Percentiles rank a stretch among this genome's conserved stretches.
phyloP scores from a whole-genome alignment of 1,140 invertebrate genomes.

The Acromyrmex heyeri region DNA sequence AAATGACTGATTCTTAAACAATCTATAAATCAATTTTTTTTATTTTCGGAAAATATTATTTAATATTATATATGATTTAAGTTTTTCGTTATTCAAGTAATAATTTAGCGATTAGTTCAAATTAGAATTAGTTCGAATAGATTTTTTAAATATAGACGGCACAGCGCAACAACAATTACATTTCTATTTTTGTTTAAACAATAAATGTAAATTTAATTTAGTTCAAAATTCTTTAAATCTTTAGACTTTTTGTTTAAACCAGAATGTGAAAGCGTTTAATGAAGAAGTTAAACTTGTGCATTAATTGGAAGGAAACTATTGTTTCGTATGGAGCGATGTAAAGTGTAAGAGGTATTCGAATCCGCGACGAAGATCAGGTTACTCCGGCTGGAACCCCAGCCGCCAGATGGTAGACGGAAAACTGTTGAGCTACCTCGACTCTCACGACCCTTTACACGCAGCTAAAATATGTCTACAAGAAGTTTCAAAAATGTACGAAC shows the following conservation, averaged over 20 bases:
- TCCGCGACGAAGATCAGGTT: constrained; percentile 82
- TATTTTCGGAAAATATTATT: neutral
- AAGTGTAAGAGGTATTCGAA: constrained; percentile 77
- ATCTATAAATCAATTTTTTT: neutral
- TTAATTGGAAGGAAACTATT: constrained; percentile 28
- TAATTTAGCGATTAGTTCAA: neutral
- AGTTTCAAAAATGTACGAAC: constrained; percentile 27
- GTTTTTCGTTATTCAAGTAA: neutral
- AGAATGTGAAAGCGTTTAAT: neutral
- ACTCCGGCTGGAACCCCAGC: constrained; percentile 74
- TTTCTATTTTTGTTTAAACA: neutral
- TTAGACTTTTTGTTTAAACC: neutral
- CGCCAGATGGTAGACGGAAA: constrained; percentile 84
- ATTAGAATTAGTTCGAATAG: neutral
- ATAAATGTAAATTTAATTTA: neutral
- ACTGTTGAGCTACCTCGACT: constrained; percentile 72
- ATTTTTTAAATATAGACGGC: neutral
- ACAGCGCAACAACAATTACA: neutral
- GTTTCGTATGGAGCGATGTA: constrained; percentile 55
- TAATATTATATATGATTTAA: neutral
- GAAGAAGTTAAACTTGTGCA: neutral
- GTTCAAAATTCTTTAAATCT: neutral
- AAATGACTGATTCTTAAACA: neutral
- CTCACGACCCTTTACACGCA: constrained; percentile 74
- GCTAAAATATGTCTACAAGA: constrained; percentile 54